These are phyloP conservation scores for Myotis yumanensis DNA, from an alignment of 2,113 vertebrate genomes.

Conservation along the genomic window DNA sequence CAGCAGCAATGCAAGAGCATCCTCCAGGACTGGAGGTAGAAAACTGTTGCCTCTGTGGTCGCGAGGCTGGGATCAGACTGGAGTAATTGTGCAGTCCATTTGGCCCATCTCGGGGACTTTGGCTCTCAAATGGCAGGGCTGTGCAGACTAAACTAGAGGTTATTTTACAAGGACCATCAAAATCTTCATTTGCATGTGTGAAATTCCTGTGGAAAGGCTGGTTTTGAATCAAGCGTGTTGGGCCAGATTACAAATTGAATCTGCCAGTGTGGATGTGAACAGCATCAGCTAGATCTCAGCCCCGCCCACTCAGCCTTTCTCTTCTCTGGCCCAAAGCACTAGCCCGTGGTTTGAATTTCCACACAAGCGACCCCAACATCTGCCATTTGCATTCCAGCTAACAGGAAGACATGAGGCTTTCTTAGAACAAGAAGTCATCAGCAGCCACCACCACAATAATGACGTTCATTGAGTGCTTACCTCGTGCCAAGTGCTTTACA, in stretches of 20 bases:
- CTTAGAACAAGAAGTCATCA: not conserved
- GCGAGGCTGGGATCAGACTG: slow-evolving; percentile 15
- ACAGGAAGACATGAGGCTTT: not conserved
- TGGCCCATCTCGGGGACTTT: slow-evolving; percentile 51
- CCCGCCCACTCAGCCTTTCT: not conserved
- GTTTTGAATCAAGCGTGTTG: slow-evolving; percentile 47
- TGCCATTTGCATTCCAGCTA: not conserved
- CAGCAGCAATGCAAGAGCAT: not conserved
- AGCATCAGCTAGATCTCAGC: not conserved
- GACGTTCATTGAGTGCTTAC: not conserved
- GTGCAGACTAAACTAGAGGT: slow-evolving; percentile 74
- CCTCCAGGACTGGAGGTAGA: not conserved
- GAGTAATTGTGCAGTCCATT: slow-evolving; percentile 48
- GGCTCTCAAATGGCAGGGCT: slow-evolving; percentile 49
- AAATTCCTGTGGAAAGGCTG: slow-evolving; percentile 74
- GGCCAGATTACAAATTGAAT: slow-evolving; percentile 39
- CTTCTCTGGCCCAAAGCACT: not conserved
- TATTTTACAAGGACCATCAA: slow-evolving; percentile 74
- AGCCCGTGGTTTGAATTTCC: slow-evolving; percentile 25
- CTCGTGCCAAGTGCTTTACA: not conserved
- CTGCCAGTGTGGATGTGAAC: slow-evolving; percentile 11
- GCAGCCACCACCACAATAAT: not conserved
- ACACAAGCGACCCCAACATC: not conserved
- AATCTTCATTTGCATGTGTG: slow-evolving; percentile 78
- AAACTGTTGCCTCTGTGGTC: slow-evolving; percentile 29